Conservation (phyloP, 2,888 invertebrate genomes). For the Meloe dianella region DNA sequence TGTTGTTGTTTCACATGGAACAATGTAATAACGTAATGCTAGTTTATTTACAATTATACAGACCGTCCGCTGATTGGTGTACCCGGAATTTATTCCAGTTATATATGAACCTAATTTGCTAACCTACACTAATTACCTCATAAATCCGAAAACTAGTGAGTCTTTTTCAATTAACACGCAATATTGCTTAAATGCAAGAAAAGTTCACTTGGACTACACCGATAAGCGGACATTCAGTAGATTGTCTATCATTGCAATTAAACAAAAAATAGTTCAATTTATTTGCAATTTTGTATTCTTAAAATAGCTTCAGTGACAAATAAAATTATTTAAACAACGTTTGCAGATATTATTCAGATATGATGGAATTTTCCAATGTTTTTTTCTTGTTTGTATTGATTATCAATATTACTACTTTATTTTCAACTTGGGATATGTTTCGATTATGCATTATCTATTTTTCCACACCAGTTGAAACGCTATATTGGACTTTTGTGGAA, state of each 20-base stretch:
- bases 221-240: background rate
- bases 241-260: background rate
- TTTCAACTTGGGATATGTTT: conserved; percentile 17
- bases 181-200: no score
- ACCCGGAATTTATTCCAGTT: background rate
- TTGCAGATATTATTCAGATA: background rate
- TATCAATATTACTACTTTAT: conserved; percentile 16
- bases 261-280: background rate
- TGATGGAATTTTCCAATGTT: background rate
- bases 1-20: background rate
- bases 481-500: conserved; percentile 13
- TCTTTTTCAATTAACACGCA: background rate
- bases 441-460: conserved; percentile 19
- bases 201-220: background rate
- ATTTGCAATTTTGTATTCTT: background rate
- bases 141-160: background rate
- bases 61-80: background rate
- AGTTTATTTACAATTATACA: background rate
- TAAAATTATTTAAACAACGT: background rate
- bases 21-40: background rate
- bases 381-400: conserved; percentile 11
- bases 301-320: background rate
- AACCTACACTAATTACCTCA: no score
- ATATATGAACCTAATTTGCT: no score
- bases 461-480: conserved; percentile 21